phyloP scores from a whole-genome alignment of 92 coral and sea anemone species.

The Chrysogorgia sp. region DNA sequence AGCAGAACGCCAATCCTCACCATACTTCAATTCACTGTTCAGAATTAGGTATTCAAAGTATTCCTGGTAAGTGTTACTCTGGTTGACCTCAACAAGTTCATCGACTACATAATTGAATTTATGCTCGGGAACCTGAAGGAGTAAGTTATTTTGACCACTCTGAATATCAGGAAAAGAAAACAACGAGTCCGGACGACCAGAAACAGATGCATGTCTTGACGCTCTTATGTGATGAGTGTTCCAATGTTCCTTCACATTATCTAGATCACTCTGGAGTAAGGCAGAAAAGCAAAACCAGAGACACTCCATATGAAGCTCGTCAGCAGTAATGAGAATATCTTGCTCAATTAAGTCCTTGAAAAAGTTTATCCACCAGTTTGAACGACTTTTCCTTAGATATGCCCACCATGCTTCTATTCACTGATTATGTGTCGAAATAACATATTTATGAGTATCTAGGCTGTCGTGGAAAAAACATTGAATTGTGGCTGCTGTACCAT shows the following conservation, averaged over 20 bases:
- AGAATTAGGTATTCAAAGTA: constrained; percentile 8
- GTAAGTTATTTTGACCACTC: constrained; percentile 27
- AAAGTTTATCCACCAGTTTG: constrained; percentile 52
- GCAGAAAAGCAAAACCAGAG: constrained; percentile 47
- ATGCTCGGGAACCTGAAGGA: constrained; percentile 11
- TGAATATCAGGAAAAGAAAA: constrained; percentile 20
- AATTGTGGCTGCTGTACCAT: constrained; percentile 45
- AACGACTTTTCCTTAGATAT: constrained; percentile 23
- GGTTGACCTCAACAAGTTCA: constrained; percentile 17
- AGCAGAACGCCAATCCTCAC: constrained; percentile 14
- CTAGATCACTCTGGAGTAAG: constrained; percentile 37
- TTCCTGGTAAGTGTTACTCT: constrained; percentile 26
- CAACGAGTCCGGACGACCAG: constrained; percentile 28
- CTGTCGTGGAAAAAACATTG: constrained; percentile 35
- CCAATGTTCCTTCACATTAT: constrained; percentile 36
- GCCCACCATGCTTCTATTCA: constrained; percentile 51
- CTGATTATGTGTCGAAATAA: constrained; percentile 36
- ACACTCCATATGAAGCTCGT: constrained; percentile 45
- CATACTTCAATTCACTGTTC: background rate
- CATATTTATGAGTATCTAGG: constrained; percentile 34
- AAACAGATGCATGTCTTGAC: background rate
- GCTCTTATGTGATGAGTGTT: constrained; percentile 34
- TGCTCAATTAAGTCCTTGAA: constrained; percentile 48
- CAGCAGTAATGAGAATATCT: constrained; percentile 20
- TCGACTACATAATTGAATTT: constrained; percentile 9